These are phyloP conservation scores for Drosophila kepulauana DNA, from an alignment of 1,140 invertebrate genomes.

Conservation along the genomic window DNA sequence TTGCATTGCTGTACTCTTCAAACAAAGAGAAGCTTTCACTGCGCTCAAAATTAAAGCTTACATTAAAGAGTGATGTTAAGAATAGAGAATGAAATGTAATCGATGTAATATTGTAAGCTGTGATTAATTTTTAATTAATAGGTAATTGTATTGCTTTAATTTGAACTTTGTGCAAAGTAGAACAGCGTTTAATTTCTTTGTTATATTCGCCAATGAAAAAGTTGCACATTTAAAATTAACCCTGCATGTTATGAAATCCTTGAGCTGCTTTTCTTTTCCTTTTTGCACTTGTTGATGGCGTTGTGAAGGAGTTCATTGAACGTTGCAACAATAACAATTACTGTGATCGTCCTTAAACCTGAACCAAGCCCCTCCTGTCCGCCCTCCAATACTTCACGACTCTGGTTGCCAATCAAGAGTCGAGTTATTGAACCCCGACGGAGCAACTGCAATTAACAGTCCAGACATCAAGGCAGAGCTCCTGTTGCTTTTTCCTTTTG, in stretches of 20 bases:
- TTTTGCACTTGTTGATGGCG: slow-evolving; percentile 49
- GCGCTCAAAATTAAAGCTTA: too few relatives aligned
- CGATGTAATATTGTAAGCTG: too few relatives aligned
- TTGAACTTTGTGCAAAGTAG: too few relatives aligned
- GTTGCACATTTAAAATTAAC: slow-evolving; percentile 23
- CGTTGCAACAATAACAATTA: slow-evolving; percentile 50
- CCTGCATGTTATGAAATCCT: slow-evolving; percentile 30
- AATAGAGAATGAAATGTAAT: too few relatives aligned
- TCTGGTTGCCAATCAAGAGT: slow-evolving; percentile 68
- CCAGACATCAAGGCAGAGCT: slow-evolving; percentile 48
- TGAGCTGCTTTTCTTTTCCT: slow-evolving; percentile 29
- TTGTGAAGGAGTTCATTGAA: slow-evolving; percentile 48
- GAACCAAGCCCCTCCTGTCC: not conserved
- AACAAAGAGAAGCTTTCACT: too few relatives aligned
- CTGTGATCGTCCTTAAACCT: slow-evolving; percentile 48
- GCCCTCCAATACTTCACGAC: slow-evolving; percentile 13
- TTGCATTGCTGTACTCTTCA: too few relatives aligned
- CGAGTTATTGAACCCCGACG: slow-evolving; percentile 65
- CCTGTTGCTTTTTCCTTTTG: slow-evolving; percentile 51
- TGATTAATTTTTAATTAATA: too few relatives aligned
- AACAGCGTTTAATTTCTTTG: too few relatives aligned
- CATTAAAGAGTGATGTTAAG: too few relatives aligned
- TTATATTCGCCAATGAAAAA: not conserved
- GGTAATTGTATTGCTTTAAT: too few relatives aligned
- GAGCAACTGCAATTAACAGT: slow-evolving; percentile 53